A percentile compares a stretch with the other conserved stretches of the same genome.
Conservation (phyloP, 2,797 vertebrate genomes). For the Pseudocheirus occidentalis region DNA sequence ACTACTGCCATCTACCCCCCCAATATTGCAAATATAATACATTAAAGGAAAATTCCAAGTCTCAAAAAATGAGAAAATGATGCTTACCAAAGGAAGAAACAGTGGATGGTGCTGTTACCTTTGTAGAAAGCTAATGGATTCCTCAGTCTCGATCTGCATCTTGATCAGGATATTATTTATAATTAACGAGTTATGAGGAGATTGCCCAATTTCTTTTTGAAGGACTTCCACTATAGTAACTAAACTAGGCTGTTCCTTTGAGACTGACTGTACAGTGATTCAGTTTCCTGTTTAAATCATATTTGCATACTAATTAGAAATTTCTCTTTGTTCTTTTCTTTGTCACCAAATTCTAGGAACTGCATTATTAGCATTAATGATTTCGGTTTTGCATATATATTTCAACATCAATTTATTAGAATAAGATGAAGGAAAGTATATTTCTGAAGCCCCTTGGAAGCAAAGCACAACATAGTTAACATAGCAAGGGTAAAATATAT, state of each 20-base stretch:
- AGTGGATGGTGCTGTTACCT: conserved; percentile 30
- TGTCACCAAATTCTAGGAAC: conserved; percentile 31
- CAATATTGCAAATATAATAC: background rate
- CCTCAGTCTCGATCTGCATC: conserved; percentile 50
- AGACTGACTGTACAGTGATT: conserved; percentile 50
- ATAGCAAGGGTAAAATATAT: conserved; percentile 32
- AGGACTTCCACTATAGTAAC: background rate
- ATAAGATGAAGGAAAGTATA: conserved; percentile 19
- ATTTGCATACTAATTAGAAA: conserved; percentile 64
- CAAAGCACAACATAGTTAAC: background rate
- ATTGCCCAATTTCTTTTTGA: conserved; percentile 12
- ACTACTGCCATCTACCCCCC: background rate
- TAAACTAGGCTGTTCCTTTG: conserved; percentile 57
- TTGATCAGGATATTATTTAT: conserved; percentile 60
- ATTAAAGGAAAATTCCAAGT: background rate
- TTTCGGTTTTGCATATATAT: conserved; percentile 46
- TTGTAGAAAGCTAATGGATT: background rate
- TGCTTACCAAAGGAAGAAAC: conserved; percentile 5
- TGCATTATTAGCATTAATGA: conserved; percentile 48
- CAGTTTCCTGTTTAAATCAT: conserved; percentile 56
- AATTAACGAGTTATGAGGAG: conserved; percentile 49
- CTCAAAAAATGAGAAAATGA: conserved; percentile 1
- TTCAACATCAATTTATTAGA: conserved; percentile 57
- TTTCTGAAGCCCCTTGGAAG: conserved; percentile 18
- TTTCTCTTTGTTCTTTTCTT: conserved; percentile 59